Evolutionary conservation across 2,888 invertebrate species (phyloP).

Genomic region (Lithophane socia): DNA sequence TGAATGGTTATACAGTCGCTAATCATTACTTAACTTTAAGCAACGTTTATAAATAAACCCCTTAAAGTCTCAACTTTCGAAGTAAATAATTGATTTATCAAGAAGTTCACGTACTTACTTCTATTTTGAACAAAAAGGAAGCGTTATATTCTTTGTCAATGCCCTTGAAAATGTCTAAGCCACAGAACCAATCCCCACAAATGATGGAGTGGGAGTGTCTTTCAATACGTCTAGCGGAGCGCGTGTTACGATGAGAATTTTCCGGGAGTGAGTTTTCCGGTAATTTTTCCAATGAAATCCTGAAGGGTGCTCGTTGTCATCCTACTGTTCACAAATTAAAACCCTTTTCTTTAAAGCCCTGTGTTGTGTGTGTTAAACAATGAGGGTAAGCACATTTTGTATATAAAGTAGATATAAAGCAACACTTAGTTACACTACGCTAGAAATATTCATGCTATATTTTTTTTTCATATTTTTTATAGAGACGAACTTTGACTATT

Average conservation of each 20-base stretch:
- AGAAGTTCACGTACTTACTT: background rate
- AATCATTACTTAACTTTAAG: too few relatives aligned
- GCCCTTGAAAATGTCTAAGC: conserved; percentile 30
- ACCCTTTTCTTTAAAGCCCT: background rate
- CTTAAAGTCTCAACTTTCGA: background rate
- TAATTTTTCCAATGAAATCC: conserved; percentile 20
- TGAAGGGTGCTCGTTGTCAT: conserved; percentile 18
- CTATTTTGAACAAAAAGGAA: conserved; percentile 11
- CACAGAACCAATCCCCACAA: conserved; percentile 39
- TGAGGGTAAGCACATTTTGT: background rate
- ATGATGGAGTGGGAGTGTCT: conserved; percentile 42
- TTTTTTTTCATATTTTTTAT: background rate
- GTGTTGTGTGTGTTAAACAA: background rate
- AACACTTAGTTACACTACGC: background rate
- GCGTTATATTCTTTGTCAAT: conserved; percentile 15
- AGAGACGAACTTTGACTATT: background rate
- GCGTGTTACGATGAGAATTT: conserved; percentile 20
- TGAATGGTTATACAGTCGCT: too few relatives aligned
- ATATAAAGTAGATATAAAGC: background rate
- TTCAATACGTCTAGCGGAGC: conserved; percentile 30
- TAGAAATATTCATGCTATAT: background rate
- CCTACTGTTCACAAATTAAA: conserved; percentile 19
- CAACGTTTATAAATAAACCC: too few relatives aligned
- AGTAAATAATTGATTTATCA: background rate
- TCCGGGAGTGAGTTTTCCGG: conserved; percentile 18